A percentile compares a stretch with the other conserved stretches of the same genome.
phyloP scores from a whole-genome alignment of 1,140 invertebrate species.

The Colletes latitarsis region DNA sequence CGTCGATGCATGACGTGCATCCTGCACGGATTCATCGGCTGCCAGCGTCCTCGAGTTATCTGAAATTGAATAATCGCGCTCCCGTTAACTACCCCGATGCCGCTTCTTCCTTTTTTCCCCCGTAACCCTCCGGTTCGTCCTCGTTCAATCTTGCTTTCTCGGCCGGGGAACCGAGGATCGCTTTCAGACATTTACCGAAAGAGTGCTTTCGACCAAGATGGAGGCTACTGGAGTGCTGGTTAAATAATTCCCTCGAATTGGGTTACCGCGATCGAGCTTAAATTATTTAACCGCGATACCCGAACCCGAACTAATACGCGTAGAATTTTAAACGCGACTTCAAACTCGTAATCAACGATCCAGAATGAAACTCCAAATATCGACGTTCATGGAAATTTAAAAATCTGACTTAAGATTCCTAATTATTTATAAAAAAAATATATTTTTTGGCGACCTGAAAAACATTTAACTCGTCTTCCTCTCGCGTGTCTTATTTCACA shows the following conservation, averaged over 20 bases:
- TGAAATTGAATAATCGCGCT: slow-evolving; percentile 37
- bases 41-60: slow-evolving; percentile 24
- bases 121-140: slow-evolving; percentile 17
- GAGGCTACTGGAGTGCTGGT: neutral
- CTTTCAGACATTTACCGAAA: neutral
- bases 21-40: slow-evolving; percentile 9
- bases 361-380: no score
- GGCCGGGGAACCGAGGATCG: no score
- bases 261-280: neutral
- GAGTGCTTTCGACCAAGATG: neutral
- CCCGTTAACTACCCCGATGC: slow-evolving; percentile 4
- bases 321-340: no score
- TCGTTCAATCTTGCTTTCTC: neutral
- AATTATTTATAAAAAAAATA: no score
- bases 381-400: no score
- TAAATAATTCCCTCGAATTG: neutral
- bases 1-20: slow-evolving; percentile 49
- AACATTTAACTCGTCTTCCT: no score
- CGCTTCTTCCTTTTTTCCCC: slow-evolving; percentile 5
- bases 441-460: no score
- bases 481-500: no score
- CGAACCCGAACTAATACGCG: no score
- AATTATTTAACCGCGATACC: no score
- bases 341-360: no score
- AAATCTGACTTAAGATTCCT: no score